Evolutionary conservation across 2,888 invertebrate genomes (phyloP).

Genomic region (Dryadula phaetusa): DNA sequence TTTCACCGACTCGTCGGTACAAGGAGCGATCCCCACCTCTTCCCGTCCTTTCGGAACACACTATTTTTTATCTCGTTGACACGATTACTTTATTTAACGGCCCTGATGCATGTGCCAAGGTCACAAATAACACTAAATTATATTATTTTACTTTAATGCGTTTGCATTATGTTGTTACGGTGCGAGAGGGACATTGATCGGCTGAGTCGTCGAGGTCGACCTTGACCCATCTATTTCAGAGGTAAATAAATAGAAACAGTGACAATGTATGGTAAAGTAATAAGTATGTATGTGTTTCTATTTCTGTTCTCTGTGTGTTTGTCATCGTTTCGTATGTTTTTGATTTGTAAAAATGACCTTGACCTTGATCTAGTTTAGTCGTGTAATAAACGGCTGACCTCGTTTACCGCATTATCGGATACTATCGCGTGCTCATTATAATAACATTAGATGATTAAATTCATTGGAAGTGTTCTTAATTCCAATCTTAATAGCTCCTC

Average conservation of each 20-base stretch:
- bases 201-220: conserved; percentile 58
- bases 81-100: conserved; percentile 74
- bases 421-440: conserved; percentile 73
- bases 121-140: conserved; percentile 52
- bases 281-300: conserved; percentile 59
- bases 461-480: conserved; percentile 52
- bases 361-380: conserved; percentile 82
- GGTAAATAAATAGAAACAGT: conserved; percentile 73
- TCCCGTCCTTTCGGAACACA: conserved; percentile 72
- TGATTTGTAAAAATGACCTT: conserved; percentile 84
- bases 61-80: conserved; percentile 69
- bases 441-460: conserved; percentile 63
- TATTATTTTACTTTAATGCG: neutral
- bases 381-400: conserved; percentile 80
- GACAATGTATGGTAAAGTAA: conserved; percentile 71
- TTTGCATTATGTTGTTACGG: neutral
- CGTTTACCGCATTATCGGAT: conserved; percentile 80
- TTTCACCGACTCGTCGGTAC: conserved; percentile 82
- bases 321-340: conserved; percentile 74
- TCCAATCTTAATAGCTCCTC: conserved; percentile 44
- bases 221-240: conserved; percentile 79
- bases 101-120: conserved; percentile 67
- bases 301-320: conserved; percentile 72
- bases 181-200: conserved; percentile 24
- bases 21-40: conserved; percentile 82